Base-by-base conservation (phyloP, 1,140 invertebrate species). In the Vanessa tameamea region DNA sequence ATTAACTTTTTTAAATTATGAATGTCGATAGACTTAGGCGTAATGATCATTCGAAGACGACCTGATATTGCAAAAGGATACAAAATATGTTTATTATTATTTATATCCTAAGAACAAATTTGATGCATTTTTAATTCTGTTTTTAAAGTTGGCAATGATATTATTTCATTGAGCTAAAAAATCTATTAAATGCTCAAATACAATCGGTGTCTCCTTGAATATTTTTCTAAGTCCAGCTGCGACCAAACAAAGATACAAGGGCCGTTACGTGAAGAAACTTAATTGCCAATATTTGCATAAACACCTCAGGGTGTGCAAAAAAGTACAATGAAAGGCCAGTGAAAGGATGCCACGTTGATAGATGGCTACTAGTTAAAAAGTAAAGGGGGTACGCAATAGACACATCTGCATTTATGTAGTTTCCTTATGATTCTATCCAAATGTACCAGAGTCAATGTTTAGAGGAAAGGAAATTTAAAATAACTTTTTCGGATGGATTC, bases 221-320 rank as follows among this genome's bases (percentile, higher is more conserved):
- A 69, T 74, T 74, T 67, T 74, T 68, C 72, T 73, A 70, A 68
- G 83, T 87, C 85, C 89, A 91, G 87, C 89, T 91, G 89, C 82
- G 71, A 69, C 61, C 70, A 63, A 16, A 87, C 81, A 88, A 89
- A 84, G 77, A 80, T 53, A 64, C 73, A 78, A 82, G 76, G 72
- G 80, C 86, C 86, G 87, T 88, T 89, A 90, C 84, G 81, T 85
- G 82, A 82, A 75, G 80, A 76, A 81, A 72, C 80, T 89, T 91
- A 90, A 91, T 91, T 90, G 89, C 86, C 65, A 82, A 87, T 82
- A 91, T 91, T 91, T 90, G 89, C 89, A 91, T 91, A 91, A 87
- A 86, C 78, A 82, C 78, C 76, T 69, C 73, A 68, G 81, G 86
- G 83, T 79, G 78, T 73, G 77, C 75, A 78, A 85, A 85, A 43